These are phyloP conservation scores for Xestobium rufovillosum DNA, from an alignment of 2,888 invertebrate species.

Conservation along the genomic window DNA sequence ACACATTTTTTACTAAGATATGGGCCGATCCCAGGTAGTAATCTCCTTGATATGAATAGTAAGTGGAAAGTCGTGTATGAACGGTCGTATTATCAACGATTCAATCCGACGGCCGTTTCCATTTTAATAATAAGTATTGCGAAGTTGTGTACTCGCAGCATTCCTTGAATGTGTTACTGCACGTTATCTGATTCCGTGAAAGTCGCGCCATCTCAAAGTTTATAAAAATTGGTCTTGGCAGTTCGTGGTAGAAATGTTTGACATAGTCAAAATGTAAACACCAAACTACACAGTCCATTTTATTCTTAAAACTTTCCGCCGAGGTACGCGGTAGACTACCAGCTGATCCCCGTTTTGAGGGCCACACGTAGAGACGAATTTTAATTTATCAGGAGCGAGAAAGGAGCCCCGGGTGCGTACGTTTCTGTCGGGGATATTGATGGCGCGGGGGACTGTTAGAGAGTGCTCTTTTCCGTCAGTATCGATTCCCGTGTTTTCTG, in stretches of 20 bases:
- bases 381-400: too few species aligned
- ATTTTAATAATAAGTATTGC: slow-evolving; percentile 25
- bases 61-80: slow-evolving; percentile 40
- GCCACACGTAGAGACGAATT: too few species aligned
- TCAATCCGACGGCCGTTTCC: slow-evolving; percentile 16
- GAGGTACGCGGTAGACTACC: too few species aligned
- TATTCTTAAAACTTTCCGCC: too few species aligned
- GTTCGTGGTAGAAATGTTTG: too few species aligned
- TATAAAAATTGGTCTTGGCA: too few species aligned
- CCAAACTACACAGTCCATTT: too few species aligned
- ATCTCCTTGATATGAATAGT: slow-evolving; percentile 35
- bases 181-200: too few species aligned
- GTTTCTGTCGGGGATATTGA: slow-evolving; percentile 25
- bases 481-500: slow-evolving; percentile 36
- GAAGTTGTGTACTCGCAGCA: not conserved
- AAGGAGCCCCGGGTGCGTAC: slow-evolving; percentile 21
- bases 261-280: too few species aligned
- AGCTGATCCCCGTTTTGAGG: too few species aligned
- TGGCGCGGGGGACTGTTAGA: slow-evolving; percentile 30
- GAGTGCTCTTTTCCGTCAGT: slow-evolving; percentile 32
- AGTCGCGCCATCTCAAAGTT: too few species aligned
- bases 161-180: too few species aligned
- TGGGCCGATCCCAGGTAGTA: slow-evolving; percentile 32
- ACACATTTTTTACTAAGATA: slow-evolving; percentile 35
- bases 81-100: slow-evolving; percentile 30